Conservation (phyloP, 2,797 vertebrate genomes). For the Mionectes olivaceus region DNA sequence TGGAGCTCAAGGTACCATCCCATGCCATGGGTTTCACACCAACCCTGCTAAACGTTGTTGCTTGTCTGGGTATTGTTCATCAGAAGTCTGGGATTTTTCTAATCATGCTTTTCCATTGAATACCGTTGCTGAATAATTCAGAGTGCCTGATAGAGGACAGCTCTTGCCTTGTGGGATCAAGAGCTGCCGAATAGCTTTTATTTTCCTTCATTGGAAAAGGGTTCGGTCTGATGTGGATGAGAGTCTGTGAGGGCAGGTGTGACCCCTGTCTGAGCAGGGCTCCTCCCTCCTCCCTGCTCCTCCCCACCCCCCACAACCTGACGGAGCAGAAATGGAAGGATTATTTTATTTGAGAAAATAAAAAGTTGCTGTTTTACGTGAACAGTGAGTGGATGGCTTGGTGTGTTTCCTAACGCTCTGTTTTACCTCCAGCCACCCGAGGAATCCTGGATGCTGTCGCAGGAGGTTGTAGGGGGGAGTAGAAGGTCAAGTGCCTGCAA, state of each 20-base stretch:
- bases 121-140: constrained; percentile 1
- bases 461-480: not conserved
- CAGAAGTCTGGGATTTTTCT: constrained; percentile 31
- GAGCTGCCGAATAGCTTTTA: constrained; percentile 60
- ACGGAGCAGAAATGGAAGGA: constrained; percentile 45
- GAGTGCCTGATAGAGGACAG: constrained; percentile 60
- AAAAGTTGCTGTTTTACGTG: constrained; percentile 60
- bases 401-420: not conserved
- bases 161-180: constrained; percentile 27
- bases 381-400: not conserved
- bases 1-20: not conserved
- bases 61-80: constrained; percentile 20
- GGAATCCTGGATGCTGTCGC: not conserved
- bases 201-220: constrained; percentile 28
- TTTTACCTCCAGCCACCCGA: not conserved
- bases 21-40: not conserved
- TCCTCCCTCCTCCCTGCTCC: not conserved
- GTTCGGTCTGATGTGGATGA: not conserved
- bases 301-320: not conserved
- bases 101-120: constrained; percentile 6
- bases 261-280: constrained; percentile 4
- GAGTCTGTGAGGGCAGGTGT: not conserved
- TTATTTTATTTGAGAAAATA: constrained; percentile 70
- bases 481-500: not conserved
- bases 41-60: not conserved